Percentiles rank a stretch among this genome's conserved stretches.
Conservation (phyloP, 2,888 invertebrate species). For the Homarus gammarus region DNA sequence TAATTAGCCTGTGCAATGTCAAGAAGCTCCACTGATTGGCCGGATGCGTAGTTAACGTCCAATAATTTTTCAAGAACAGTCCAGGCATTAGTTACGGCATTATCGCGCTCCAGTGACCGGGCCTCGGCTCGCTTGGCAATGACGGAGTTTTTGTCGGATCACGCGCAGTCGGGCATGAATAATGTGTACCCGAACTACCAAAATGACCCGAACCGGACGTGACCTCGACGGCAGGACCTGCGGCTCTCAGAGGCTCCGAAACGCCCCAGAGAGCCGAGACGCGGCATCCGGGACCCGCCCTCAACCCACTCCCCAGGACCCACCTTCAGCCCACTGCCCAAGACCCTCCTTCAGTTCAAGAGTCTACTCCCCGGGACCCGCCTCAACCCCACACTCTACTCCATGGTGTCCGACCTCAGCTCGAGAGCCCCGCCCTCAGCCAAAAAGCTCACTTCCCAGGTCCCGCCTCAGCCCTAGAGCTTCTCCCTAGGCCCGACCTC, state of each 20-base stretch:
- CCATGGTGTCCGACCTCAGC: background rate
- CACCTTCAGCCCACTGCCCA: background rate
- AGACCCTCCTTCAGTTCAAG: too few species aligned
- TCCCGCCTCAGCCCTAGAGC: too few species aligned
- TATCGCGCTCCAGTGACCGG: slow-evolving; percentile 61
- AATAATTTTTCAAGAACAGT: slow-evolving; percentile 63
- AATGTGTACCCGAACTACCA: slow-evolving; percentile 65
- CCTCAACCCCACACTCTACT: background rate
- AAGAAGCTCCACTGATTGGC: slow-evolving; percentile 53
- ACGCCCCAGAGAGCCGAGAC: background rate
- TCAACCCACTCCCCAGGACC: slow-evolving; percentile 5
- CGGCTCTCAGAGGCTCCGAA: background rate
- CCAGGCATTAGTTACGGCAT: slow-evolving; percentile 62
- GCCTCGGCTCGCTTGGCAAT: slow-evolving; percentile 33
- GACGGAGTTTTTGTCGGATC: slow-evolving; percentile 49
- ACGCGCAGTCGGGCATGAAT: slow-evolving; percentile 66
- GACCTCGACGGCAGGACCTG: slow-evolving; percentile 42
- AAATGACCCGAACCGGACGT: slow-evolving; percentile 62
- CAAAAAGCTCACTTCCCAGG: too few species aligned
- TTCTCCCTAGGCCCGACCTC: too few species aligned
- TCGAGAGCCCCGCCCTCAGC: too few species aligned
- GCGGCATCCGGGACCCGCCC: background rate
- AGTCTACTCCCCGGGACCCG: background rate
- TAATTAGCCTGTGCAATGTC: slow-evolving; percentile 52
- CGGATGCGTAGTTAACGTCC: slow-evolving; percentile 61